Evolutionary conservation across 1,140 invertebrate species (phyloP).

Genomic region (Eumaeus atala): DNA sequence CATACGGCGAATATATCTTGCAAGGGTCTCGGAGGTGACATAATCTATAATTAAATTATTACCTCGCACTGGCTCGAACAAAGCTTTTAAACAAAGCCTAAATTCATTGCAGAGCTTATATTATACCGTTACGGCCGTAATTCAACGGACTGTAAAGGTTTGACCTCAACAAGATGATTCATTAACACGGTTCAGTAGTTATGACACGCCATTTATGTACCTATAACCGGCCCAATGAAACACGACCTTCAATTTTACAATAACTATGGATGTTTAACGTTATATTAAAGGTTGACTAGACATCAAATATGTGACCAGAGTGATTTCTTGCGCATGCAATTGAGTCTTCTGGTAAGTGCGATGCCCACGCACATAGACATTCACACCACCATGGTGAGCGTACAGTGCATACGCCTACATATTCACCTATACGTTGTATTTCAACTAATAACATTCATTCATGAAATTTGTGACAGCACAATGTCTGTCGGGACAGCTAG

Average conservation of each 20-base stretch:
- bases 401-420: too few species aligned
- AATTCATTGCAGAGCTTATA: not conserved
- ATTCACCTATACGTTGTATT: too few species aligned
- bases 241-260: not conserved
- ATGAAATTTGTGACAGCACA: too few species aligned
- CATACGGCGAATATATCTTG: not conserved
- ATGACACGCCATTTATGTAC: slow-evolving; percentile 33
- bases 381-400: too few species aligned
- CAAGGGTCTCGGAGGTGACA: not conserved
- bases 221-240: slow-evolving; percentile 19
- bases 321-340: too few species aligned
- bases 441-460: too few species aligned
- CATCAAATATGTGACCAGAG: too few species aligned
- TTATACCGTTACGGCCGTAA: not conserved
- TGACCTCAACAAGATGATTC: slow-evolving; percentile 32
- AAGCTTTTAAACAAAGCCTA: slow-evolving; percentile 8
- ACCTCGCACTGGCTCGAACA: not conserved
- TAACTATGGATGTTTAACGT: too few species aligned
- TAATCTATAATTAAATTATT: slow-evolving; percentile 11
- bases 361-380: too few species aligned
- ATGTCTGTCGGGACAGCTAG: too few species aligned
- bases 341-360: too few species aligned
- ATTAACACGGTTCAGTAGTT: slow-evolving; percentile 39
- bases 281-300: too few species aligned
- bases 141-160: slow-evolving; percentile 17